phyloP scores from a whole-genome alignment of 2,888 invertebrate species.

The Bombyx huttoni region DNA sequence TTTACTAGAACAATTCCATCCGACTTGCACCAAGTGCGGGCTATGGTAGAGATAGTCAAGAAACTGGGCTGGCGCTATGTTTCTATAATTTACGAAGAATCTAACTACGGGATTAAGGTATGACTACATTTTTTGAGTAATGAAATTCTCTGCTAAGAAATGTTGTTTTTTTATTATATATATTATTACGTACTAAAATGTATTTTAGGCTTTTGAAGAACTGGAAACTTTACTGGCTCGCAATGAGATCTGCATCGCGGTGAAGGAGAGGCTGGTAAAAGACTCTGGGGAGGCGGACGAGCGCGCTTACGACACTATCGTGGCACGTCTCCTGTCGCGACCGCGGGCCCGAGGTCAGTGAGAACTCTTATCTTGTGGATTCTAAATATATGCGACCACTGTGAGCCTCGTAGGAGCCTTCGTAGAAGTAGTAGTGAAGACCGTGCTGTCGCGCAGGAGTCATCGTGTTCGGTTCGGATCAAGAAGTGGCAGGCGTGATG shows the following conservation, averaged over 20 bases:
- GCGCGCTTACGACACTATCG: slow-evolving; percentile 88
- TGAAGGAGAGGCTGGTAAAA: slow-evolving; percentile 93
- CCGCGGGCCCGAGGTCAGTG: slow-evolving; percentile 87
- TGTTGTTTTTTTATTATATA: too few species aligned
- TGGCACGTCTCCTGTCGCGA: slow-evolving; percentile 84
- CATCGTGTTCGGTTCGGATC: slow-evolving; percentile 95
- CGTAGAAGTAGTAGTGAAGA: not conserved
- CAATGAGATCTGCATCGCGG: slow-evolving; percentile 92
- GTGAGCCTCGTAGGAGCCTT: not conserved
- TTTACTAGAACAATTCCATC: slow-evolving; percentile 95
- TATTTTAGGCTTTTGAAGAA: slow-evolving; percentile 90
- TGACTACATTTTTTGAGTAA: slow-evolving; percentile 8
- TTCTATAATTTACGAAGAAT: slow-evolving; percentile 95
- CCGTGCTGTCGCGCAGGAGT: slow-evolving; percentile 75
- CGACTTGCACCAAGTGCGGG: slow-evolving; percentile 93
- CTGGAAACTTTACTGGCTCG: slow-evolving; percentile 87
- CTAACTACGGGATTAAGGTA: slow-evolving; percentile 95
- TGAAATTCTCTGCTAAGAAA: not conserved
- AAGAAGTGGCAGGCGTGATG: slow-evolving; percentile 97
- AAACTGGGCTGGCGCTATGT: slow-evolving; percentile 93
- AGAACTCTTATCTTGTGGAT: too few species aligned
- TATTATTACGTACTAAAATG: too few species aligned
- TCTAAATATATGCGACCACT: slow-evolving; percentile 86
- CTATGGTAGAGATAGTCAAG: slow-evolving; percentile 93
- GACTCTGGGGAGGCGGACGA: slow-evolving; percentile 95